Evolutionary conservation across 2,888 invertebrate genomes (phyloP).

Genomic region (Busseola fusca): DNA sequence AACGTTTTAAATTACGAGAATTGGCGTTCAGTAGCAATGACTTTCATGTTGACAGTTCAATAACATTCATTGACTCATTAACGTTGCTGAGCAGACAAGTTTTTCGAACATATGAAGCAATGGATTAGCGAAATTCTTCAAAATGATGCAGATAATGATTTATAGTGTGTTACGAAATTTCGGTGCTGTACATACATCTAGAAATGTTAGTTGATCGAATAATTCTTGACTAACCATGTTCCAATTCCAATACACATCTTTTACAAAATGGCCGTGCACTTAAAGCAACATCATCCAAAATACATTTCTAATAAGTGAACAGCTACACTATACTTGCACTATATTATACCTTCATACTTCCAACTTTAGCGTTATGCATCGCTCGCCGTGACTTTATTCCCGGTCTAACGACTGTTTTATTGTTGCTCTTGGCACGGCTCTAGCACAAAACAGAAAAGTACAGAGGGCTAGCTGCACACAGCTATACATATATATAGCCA

Average conservation of each 20-base stretch:
- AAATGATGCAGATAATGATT: background rate
- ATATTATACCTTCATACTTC: constrained; percentile 14
- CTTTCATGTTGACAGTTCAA: background rate
- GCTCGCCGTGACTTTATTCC: constrained; percentile 43
- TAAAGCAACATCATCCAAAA: constrained; percentile 32
- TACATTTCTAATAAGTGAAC: constrained; percentile 19
- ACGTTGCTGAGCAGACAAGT: background rate
- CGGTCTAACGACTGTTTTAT: constrained; percentile 64
- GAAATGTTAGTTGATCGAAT: background rate
- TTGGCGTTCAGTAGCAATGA: background rate
- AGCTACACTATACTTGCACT: constrained; percentile 19
- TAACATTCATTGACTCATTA: background rate
- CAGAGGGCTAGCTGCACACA: background rate
- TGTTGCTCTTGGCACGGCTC: constrained; percentile 57
- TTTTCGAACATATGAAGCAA: background rate
- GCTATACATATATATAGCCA: too few species aligned
- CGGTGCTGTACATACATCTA: background rate
- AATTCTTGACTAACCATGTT: background rate
- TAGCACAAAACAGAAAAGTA: background rate
- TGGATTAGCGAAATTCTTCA: background rate
- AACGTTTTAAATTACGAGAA: too few species aligned
- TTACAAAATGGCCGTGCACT: constrained; percentile 6
- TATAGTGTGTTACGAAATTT: background rate
- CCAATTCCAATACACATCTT: background rate
- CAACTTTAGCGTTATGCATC: constrained; percentile 54